Evolutionary conservation across 2,888 invertebrate species (phyloP), one percentile per base, ranked within the genome.

Genomic region (Protophormia terraenovae): DNA sequence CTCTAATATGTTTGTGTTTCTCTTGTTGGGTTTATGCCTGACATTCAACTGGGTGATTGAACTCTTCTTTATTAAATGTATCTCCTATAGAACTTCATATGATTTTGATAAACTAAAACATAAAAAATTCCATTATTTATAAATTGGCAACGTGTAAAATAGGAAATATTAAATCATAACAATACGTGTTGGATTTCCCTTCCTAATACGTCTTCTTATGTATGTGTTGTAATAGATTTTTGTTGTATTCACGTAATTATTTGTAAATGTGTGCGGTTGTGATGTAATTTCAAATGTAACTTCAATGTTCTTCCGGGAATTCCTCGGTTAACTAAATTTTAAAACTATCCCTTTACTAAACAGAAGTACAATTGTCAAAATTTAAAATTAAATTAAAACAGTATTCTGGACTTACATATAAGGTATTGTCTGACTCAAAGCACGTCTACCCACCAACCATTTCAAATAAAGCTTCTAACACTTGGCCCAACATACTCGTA

Each of bases 261-360:
- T 1, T 32, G 35, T 60, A 5, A n/a, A n/a, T 41, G 45, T 45
- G 7, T 32, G 45, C 32, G 35, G n/a, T 35, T 47, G 47, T 73
- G 50, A 47, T 78, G 82, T 78, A 58, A 75, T 66, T 45, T 58
- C 50, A 66, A 50, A 22, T 76, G 19, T 64, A 69, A 58, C 14
- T 73, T 76, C 76, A 79, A 83, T 83, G 75, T 38, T 71, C 86
- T 86, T 86, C 86, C 86, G 83, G 66, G 67, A 67, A 79, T 76
- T 72, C 41, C 38, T 75, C 32, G 2, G 6, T 16, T 55, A 47
- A n/a, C n/a, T n/a, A 27, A 4, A 3, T 53, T 50, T 47, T n/a
- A 19, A 66, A 22, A 47, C 3, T 29, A 45, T 45, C 19, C 60
- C 81, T 69, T 60, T 50, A 45, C 35, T 12, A 12, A 12, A 38